Conservation (phyloP, 35 echinoderm and acorn worm species). For the Apostichopus parvimensis region DNA sequence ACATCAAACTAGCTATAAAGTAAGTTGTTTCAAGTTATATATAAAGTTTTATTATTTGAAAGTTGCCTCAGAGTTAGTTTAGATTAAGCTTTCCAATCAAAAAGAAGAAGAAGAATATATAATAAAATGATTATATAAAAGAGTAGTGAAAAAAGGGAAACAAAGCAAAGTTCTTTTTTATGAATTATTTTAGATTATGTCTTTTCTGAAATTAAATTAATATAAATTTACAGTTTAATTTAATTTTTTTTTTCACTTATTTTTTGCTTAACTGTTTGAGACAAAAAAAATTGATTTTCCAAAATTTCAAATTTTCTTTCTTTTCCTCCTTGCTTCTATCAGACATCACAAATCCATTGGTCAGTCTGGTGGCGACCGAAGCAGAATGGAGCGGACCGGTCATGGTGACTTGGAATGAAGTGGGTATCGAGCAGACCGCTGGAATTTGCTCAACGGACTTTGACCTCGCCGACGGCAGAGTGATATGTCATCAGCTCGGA, state of each 20-base stretch:
- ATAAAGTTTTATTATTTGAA: background rate
- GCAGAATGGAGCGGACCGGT: background rate
- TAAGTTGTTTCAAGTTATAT: background rate
- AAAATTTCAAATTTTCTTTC: too few relatives aligned
- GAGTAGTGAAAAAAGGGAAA: too few relatives aligned
- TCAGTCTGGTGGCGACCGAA: background rate
- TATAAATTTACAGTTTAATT: background rate
- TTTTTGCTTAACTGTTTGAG: too few relatives aligned
- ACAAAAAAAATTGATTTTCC: background rate
- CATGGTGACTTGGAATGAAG: slow-evolving; percentile 11
- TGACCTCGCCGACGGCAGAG: background rate
- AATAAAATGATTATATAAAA: too few relatives aligned
- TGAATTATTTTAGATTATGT: too few relatives aligned
- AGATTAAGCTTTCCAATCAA: too few relatives aligned
- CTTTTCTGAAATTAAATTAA: too few relatives aligned
- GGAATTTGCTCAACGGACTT: background rate
- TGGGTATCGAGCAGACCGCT: slow-evolving; percentile 20
- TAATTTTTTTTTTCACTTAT: background rate
- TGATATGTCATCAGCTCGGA: slow-evolving; percentile 31
- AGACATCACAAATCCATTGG: background rate
- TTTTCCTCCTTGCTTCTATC: background rate
- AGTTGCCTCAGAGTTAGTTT: too few relatives aligned
- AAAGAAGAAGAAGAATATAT: too few relatives aligned
- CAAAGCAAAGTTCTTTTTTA: too few relatives aligned
- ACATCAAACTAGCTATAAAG: background rate